A percentile compares a stretch with the other conserved stretches of the same genome.
These are phyloP conservation scores for Phortica magna DNA, from an alignment of 2,888 invertebrate genomes.

Conservation along the genomic window DNA sequence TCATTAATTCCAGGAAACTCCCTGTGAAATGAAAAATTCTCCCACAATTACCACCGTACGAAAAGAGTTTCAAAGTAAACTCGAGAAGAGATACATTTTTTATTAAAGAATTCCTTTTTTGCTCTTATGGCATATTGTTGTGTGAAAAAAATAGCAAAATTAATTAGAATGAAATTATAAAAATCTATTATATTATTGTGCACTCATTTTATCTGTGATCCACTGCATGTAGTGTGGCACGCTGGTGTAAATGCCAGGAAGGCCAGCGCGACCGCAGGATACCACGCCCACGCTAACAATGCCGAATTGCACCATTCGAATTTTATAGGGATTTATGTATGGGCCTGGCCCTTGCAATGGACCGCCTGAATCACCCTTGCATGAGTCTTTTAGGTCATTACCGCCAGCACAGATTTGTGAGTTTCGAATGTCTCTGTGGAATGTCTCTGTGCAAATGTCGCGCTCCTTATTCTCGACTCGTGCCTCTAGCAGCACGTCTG, in stretches of 20 bases:
- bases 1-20: conserved; percentile 1
- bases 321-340: conserved; percentile 52
- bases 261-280: conserved; percentile 79
- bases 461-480: conserved; percentile 57
- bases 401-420: conserved; percentile 79
- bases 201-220: conserved; percentile 76
- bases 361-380: conserved; percentile 73
- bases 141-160: background rate
- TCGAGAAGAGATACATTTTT: background rate
- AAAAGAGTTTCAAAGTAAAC: no score
- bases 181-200: conserved; percentile 7
- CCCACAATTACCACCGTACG: background rate
- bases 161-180: background rate
- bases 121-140: background rate
- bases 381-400: conserved; percentile 63
- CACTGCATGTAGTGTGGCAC: conserved; percentile 79
- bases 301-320: conserved; percentile 77
- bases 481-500: conserved; percentile 66
- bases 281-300: conserved; percentile 82
- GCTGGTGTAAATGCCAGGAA: conserved; percentile 81
- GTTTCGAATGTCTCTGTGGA: conserved; percentile 47
- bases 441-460: conserved; percentile 51
- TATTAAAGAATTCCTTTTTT: background rate
- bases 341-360: conserved; percentile 62
- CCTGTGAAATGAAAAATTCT: background rate